These are phyloP conservation scores for Spodoptera exigua DNA, from an alignment of 2,888 invertebrate species.

Conservation along the genomic window DNA sequence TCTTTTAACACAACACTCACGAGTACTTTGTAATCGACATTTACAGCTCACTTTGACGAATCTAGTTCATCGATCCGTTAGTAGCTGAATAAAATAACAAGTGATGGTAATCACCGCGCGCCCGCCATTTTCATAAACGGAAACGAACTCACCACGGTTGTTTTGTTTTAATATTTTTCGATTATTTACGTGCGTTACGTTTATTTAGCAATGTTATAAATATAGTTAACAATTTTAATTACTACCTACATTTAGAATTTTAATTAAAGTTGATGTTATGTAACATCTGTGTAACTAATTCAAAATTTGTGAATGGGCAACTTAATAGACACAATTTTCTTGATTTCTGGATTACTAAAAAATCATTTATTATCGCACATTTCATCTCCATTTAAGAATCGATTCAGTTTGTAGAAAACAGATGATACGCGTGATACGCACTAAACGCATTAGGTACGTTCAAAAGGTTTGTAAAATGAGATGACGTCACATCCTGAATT, in stretches of 20 bases:
- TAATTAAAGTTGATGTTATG: too few relatives aligned
- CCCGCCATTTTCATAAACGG: constrained; percentile 51
- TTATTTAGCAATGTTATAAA: constrained; percentile 1
- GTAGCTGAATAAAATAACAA: constrained; percentile 29
- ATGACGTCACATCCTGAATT: constrained; percentile 68
- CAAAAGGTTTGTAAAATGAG: constrained; percentile 17
- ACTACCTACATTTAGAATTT: too few relatives aligned
- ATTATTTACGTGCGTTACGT: constrained; percentile 10
- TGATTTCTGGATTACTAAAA: too few relatives aligned
- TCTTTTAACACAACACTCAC: neutral
- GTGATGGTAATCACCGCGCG: constrained; percentile 24
- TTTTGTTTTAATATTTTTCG: constrained; percentile 29
- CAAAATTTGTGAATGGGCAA: constrained; percentile 7
- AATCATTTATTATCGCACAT: too few relatives aligned
- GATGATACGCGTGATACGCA: neutral
- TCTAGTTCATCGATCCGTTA: constrained; percentile 38
- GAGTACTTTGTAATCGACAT: constrained; percentile 5
- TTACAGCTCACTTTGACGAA: constrained; percentile 29
- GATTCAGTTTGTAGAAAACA: neutral
- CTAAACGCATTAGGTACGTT: neutral
- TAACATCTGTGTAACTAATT: constrained; percentile 40
- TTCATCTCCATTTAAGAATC: too few relatives aligned
- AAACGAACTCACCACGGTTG: neutral
- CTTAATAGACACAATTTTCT: too few relatives aligned
- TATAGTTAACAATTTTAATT: too few relatives aligned